A percentile compares a stretch with the other conserved stretches of the same genome.
These are phyloP conservation scores for fruit fly (Drosophila melanogaster) DNA, from an alignment of 1,140 invertebrate genomes.

Conservation along the genomic window DNA sequence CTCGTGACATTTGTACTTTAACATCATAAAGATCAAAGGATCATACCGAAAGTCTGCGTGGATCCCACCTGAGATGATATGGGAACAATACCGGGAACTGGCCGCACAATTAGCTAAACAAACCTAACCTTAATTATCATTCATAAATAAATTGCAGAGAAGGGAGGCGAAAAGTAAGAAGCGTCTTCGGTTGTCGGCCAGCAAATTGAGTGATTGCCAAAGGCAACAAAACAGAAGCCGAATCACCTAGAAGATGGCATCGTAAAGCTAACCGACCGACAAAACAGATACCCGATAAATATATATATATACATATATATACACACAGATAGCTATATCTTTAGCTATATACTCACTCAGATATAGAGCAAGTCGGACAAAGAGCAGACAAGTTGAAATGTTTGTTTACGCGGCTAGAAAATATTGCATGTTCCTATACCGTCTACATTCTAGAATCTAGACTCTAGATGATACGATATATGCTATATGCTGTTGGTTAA, in stretches of 20 bases:
- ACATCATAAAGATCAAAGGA: constrained; percentile 1
- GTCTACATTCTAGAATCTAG: not conserved
- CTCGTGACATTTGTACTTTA: not conserved
- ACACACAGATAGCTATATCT: constrained; percentile 15
- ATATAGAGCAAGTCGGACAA: constrained; percentile 36
- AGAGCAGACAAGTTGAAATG: constrained; percentile 70
- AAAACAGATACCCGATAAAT: constrained; percentile 24
- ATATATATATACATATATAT: constrained; percentile 5
- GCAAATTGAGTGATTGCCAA: constrained; percentile 48
- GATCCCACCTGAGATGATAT: not conserved
- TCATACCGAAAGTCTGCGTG: not conserved
- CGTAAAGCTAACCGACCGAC: constrained; percentile 33
- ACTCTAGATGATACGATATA: constrained; percentile 5
- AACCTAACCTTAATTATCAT: constrained; percentile 49
- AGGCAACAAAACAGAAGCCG: constrained; percentile 44
- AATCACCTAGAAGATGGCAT: constrained; percentile 10
- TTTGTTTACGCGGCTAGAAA: constrained; percentile 71
- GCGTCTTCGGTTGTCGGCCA: not conserved
- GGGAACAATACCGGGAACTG: constrained; percentile 16
- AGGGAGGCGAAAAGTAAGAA: constrained; percentile 5
- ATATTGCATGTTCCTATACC: constrained; percentile 65
- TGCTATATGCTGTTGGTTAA: constrained; percentile 49
- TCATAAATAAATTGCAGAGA: constrained; percentile 12
- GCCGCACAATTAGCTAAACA: constrained; percentile 50
- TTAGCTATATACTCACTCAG: constrained; percentile 9